Percentiles rank a stretch among this genome's conserved stretches.
phyloP scores from a whole-genome alignment of 2,113 vertebrate species.

The Hippocampus barbouri region DNA sequence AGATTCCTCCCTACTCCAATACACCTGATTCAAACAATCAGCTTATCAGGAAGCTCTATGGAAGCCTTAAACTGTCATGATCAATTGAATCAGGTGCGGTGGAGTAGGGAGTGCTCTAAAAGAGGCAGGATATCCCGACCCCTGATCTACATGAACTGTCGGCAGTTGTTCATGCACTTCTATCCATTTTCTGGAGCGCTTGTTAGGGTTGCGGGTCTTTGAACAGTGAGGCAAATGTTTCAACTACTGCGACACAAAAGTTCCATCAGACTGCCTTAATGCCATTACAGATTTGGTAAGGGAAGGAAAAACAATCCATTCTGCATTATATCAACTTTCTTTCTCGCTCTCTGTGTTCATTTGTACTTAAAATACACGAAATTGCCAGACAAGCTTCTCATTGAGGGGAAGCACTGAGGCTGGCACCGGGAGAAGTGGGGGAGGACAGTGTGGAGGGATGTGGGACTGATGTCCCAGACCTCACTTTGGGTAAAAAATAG shows the following conservation, averaged over 20 bases:
- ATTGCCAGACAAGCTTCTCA: constrained; percentile 11
- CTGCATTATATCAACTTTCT: constrained; percentile 23
- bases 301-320: background rate
- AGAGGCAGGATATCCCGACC: too few relatives aligned
- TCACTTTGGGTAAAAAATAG: constrained; percentile 73
- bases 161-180: too few relatives aligned
- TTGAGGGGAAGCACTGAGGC: constrained; percentile 47
- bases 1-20: too few relatives aligned
- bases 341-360: constrained; percentile 50
- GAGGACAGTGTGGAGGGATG: constrained; percentile 65
- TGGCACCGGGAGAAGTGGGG: constrained; percentile 35
- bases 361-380: constrained; percentile 59
- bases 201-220: too few relatives aligned
- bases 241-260: background rate
- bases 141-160: too few relatives aligned
- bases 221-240: background rate
- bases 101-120: too few relatives aligned
- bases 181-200: too few relatives aligned
- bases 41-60: too few relatives aligned
- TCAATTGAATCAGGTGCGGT: too few relatives aligned
- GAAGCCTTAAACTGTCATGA: too few relatives aligned
- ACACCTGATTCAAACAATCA: too few relatives aligned
- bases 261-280: background rate
- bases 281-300: background rate
- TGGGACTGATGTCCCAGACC: constrained; percentile 66